Evolutionary conservation across 1,140 invertebrate species (phyloP).

Genomic region (Drosophila sp.): DNA sequence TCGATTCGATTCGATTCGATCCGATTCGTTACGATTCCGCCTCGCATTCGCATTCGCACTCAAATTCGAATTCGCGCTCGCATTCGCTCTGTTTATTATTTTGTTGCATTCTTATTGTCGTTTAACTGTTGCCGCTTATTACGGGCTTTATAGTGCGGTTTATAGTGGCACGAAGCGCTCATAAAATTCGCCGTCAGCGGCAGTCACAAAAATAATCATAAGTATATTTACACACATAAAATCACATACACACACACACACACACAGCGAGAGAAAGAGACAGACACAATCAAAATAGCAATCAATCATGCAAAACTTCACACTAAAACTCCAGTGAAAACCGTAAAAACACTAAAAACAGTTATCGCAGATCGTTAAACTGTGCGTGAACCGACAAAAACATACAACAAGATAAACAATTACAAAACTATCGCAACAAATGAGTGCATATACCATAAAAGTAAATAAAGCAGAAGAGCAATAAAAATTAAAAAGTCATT

Average conservation of each 20-base stretch:
- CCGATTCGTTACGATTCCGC: constrained; percentile 45
- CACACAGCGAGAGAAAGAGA: too few species aligned
- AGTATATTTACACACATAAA: constrained; percentile 35
- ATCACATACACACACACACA: constrained; percentile 10
- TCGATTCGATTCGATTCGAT: constrained; percentile 40
- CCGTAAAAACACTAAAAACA: constrained; percentile 22
- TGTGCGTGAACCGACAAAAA: constrained; percentile 45
- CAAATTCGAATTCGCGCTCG: constrained; percentile 39
- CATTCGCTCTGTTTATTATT: constrained; percentile 65
- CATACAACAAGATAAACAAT: constrained; percentile 44
- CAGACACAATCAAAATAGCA: constrained; percentile 27
- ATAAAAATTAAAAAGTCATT: constrained; percentile 80
- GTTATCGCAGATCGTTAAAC: constrained; percentile 23
- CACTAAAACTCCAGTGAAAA: constrained; percentile 21
- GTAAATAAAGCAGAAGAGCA: not conserved
- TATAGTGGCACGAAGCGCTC: constrained; percentile 52
- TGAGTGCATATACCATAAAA: constrained; percentile 60
- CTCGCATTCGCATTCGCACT: constrained; percentile 39
- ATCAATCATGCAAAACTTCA: constrained; percentile 42
- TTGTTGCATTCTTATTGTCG: constrained; percentile 79
- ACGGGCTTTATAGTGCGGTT: constrained; percentile 65
- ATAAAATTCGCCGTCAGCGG: constrained; percentile 41
- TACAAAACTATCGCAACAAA: constrained; percentile 41
- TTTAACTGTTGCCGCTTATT: constrained; percentile 75
- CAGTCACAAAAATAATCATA: constrained; percentile 33